These are phyloP conservation scores for Tachina grossa DNA, from an alignment of 2,888 invertebrate species.

Conservation along the genomic window DNA sequence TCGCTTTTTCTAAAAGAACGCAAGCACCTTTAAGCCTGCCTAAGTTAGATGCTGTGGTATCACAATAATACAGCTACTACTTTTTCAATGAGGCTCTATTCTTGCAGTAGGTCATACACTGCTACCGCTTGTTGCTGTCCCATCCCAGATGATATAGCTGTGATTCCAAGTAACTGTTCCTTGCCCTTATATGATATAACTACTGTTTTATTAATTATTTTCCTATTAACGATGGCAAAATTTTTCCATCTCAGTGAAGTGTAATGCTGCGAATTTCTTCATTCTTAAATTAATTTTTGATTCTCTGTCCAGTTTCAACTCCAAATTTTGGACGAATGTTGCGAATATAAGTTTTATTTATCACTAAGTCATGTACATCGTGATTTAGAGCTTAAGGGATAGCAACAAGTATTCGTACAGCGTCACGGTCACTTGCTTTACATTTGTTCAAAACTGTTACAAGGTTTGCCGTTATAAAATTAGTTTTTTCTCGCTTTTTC, in stretches of 20 bases:
- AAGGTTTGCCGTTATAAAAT: constrained; percentile 4
- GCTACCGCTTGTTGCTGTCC: constrained; percentile 9
- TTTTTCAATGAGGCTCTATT: neutral
- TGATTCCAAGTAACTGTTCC: neutral
- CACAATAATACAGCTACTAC: no score
- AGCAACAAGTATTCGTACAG: neutral
- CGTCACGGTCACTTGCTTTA: neutral
- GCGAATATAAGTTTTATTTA: constrained; percentile 4
- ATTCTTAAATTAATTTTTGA: no score
- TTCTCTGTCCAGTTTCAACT: no score
- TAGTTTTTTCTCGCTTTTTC: neutral
- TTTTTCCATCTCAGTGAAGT: neutral
- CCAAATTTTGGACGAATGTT: constrained; percentile 1
- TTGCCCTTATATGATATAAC: neutral
- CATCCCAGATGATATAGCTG: neutral
- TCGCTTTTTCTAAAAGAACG: constrained; percentile 1
- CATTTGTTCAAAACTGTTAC: constrained; percentile 1
- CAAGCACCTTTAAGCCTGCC: neutral
- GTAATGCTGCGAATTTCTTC: neutral
- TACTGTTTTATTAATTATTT: neutral
- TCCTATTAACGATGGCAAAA: neutral
- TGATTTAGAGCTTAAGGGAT: neutral
- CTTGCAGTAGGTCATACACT: neutral
- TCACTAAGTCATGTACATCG: no score
- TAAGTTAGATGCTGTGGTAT: constrained; percentile 1